These are phyloP conservation scores for Corydoras sp. DNA, from an alignment of 2,113 vertebrate genomes.

Conservation along the genomic window DNA sequence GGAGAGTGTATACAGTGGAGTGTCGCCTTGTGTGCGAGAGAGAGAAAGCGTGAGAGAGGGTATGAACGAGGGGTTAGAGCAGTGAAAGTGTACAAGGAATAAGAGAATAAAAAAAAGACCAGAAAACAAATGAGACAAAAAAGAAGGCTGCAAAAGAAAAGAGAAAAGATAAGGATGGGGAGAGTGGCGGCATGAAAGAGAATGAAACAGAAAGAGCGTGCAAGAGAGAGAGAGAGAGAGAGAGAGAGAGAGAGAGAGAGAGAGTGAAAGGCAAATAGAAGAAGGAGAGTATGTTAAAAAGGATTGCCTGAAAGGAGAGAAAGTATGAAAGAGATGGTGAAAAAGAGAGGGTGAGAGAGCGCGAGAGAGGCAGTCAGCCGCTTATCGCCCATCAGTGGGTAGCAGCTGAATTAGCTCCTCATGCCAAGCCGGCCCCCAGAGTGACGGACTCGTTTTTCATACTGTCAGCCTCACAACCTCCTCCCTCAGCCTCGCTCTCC, in stretches of 20 bases:
- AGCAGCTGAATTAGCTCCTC: slow-evolving; percentile 43
- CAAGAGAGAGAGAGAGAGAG: neutral
- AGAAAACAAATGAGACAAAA: no score
- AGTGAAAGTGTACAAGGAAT: neutral
- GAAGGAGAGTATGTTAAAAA: no score
- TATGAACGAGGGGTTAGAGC: neutral
- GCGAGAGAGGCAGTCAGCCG: slow-evolving; percentile 21
- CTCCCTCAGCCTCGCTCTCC: neutral
- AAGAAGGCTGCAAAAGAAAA: no score
- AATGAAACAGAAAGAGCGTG: no score
- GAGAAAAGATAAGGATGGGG: no score
- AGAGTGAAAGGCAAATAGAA: no score
- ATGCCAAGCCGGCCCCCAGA: slow-evolving; percentile 28
- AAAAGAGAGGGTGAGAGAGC: neutral
- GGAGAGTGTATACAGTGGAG: neutral
- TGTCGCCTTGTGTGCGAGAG: neutral
- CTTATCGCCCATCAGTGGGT: slow-evolving; percentile 40
- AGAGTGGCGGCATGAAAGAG: no score
- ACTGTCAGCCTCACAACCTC: slow-evolving; percentile 35
- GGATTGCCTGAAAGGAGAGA: no score
- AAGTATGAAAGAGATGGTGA: neutral
- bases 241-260: neutral
- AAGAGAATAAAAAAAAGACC: no score
- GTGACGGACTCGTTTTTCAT: slow-evolving; percentile 45
- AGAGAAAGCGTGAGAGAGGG: neutral